Conservation (phyloP, 2,888 invertebrate species). For the Polyommatus icarus region DNA sequence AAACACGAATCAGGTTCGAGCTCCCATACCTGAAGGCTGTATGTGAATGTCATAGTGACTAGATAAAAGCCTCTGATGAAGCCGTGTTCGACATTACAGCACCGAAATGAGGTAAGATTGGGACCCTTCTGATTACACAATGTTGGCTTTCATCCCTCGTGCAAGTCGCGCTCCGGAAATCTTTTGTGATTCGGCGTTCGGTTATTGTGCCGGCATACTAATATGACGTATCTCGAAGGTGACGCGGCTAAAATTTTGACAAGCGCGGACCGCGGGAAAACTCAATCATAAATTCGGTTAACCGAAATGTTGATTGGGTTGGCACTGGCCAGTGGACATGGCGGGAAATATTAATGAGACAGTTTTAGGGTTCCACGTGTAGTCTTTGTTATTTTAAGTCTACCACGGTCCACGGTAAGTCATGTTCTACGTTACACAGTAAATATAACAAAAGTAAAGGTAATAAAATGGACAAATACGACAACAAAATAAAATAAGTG, state of each 20-base stretch:
- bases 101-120: slow-evolving; percentile 71
- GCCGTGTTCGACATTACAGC: slow-evolving; percentile 70
- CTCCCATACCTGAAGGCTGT: slow-evolving; percentile 50
- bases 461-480: no score
- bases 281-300: slow-evolving; percentile 44
- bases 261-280: slow-evolving; percentile 52
- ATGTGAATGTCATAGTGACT: slow-evolving; percentile 70
- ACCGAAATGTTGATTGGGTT: slow-evolving; percentile 38
- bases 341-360: slow-evolving; percentile 34
- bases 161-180: slow-evolving; percentile 79
- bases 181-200: slow-evolving; percentile 79
- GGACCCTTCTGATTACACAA: slow-evolving; percentile 80
- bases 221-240: slow-evolving; percentile 60
- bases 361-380: not conserved
- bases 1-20: slow-evolving; percentile 43
- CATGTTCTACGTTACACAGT: not conserved
- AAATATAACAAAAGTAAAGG: no score
- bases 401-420: not conserved
- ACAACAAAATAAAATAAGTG: not conserved
- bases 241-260: slow-evolving; percentile 65
- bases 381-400: not conserved
- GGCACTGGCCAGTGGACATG: slow-evolving; percentile 31
- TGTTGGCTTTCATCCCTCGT: slow-evolving; percentile 79
- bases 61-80: slow-evolving; percentile 74
- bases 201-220: slow-evolving; percentile 78